phyloP scores from a whole-genome alignment of 2,797 vertebrate genomes.

The Myripristis murdjan region DNA sequence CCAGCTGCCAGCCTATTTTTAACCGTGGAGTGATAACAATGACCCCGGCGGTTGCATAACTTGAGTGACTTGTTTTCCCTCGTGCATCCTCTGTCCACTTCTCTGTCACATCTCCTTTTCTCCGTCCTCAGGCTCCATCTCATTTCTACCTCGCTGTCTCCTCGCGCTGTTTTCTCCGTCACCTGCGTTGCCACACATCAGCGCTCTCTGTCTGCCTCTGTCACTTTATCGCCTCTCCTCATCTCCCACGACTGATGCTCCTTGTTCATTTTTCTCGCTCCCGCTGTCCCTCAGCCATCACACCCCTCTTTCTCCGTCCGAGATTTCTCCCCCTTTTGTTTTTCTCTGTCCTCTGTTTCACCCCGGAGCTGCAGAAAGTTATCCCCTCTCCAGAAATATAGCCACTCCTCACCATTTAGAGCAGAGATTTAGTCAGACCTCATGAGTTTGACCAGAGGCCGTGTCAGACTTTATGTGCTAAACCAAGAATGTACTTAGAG shows the following conservation, averaged over 20 bases:
- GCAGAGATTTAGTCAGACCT: not conserved
- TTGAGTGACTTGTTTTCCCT: slow-evolving; percentile 47
- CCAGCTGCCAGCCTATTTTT: slow-evolving; percentile 67
- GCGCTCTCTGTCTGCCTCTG: slow-evolving; percentile 1
- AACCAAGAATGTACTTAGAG: no score
- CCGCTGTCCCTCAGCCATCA: slow-evolving; percentile 38
- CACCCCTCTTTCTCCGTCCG: no score
- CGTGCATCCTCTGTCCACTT: slow-evolving; percentile 36
- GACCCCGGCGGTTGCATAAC: slow-evolving; percentile 57
- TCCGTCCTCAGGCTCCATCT: slow-evolving; percentile 13
- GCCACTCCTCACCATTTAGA: slow-evolving; percentile 16
- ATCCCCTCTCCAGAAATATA: slow-evolving; percentile 22
- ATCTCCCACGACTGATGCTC: slow-evolving; percentile 33
- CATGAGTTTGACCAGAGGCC: not conserved
- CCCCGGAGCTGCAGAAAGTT: slow-evolving; percentile 46
- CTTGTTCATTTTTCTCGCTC: slow-evolving; percentile 25
- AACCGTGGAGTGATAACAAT: slow-evolving; percentile 45
- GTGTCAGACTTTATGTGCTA: slow-evolving; percentile 20
- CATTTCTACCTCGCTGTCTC: slow-evolving; percentile 20
- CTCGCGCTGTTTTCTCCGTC: not conserved
- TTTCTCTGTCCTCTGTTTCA: slow-evolving; percentile 19
- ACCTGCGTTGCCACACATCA: not conserved
- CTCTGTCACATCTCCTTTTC: slow-evolving; percentile 34
- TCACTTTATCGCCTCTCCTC: slow-evolving; percentile 42
- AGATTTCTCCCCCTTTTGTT: slow-evolving; percentile 19